Percentiles rank a stretch among this genome's conserved stretches.
Conservation (phyloP, 2,797 vertebrate species). For the Argya squamiceps region DNA sequence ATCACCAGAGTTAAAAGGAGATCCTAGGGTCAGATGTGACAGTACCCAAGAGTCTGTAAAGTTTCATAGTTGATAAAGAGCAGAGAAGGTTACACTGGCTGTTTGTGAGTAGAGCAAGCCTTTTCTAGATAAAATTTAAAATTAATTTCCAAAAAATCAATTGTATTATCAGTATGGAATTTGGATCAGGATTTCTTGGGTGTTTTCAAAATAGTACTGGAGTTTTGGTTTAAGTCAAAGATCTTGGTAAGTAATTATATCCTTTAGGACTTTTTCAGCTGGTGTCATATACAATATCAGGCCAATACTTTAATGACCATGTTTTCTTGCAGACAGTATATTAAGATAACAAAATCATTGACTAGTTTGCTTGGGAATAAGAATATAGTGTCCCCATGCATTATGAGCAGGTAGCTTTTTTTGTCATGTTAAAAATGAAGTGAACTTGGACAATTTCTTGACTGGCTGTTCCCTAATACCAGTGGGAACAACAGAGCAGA, state of each 20-base stretch:
- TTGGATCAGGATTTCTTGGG: not conserved
- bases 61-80: not conserved
- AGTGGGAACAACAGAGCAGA: not conserved
- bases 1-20: conserved; percentile 48
- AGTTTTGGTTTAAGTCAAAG: not conserved
- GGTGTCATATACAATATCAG: not conserved
- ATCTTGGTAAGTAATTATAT: not conserved
- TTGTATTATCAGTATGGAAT: not conserved
- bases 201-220: not conserved
- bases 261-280: not conserved
- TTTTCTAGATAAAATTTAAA: not conserved
- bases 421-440: not conserved
- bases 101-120: not conserved
- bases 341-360: not conserved
- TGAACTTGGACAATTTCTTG: not conserved
- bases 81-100: not conserved
- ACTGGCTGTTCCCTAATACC: not conserved
- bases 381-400: not conserved
- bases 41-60: conserved; percentile 7
- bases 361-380: not conserved
- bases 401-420: not conserved
- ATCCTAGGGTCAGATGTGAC: conserved; percentile 33
- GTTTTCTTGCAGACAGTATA: not conserved
- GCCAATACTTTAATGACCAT: not conserved
- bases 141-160: not conserved